Conservation (phyloP, 2,888 invertebrate species). For the Lasioglossum morio region DNA sequence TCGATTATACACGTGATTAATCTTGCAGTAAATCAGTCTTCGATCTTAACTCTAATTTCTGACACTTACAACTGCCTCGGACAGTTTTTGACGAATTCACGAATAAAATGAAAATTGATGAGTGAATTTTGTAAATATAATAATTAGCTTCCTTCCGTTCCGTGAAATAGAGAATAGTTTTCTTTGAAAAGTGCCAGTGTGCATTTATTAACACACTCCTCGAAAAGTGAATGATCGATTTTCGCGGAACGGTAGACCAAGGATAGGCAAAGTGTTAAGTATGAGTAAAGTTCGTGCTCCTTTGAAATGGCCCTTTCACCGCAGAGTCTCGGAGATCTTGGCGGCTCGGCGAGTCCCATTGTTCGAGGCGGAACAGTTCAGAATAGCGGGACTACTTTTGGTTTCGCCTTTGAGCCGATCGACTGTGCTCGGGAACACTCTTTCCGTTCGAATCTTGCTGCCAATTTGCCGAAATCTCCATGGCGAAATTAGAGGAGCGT, state of each 20-base stretch:
- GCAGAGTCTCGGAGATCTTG: background rate
- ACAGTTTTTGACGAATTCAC: background rate
- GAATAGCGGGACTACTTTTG: background rate
- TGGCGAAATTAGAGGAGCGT: constrained; percentile 7
- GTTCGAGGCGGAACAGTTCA: background rate
- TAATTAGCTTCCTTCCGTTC: too few species aligned
- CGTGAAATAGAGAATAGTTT: too few species aligned
- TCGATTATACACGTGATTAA: background rate
- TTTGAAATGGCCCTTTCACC: background rate
- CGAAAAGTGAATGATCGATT: background rate
- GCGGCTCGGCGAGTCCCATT: background rate
- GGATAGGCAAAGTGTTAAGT: background rate
- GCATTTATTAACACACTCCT: too few species aligned
- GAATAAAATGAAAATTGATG: background rate
- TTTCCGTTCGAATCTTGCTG: constrained; percentile 3
- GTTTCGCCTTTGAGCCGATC: background rate
- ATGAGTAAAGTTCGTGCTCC: background rate
- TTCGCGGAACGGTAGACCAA: background rate
- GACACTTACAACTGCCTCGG: background rate
- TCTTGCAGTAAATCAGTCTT: background rate
- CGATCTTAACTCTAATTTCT: background rate
- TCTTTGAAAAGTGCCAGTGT: too few species aligned
- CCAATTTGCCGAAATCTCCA: constrained; percentile 25
- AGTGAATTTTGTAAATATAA: too few species aligned
- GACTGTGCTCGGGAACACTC: background rate